Percentiles rank a stretch among this genome's conserved stretches.
These are phyloP conservation scores for Lepidochrysops patricia DNA, from an alignment of 2,888 invertebrate species.

Conservation along the genomic window DNA sequence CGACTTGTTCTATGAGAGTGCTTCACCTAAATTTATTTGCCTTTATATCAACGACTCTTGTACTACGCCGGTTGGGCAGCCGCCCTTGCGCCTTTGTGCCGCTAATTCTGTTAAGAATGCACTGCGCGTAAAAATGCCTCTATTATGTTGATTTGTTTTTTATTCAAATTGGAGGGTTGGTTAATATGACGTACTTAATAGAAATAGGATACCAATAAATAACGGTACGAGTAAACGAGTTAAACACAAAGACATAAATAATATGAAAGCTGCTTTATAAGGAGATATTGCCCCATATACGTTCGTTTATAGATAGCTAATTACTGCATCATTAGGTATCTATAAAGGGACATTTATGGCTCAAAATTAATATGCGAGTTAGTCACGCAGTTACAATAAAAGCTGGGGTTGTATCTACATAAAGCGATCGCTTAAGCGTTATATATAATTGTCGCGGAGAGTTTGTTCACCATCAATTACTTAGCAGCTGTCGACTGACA, in stretches of 20 bases:
- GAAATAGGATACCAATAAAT: not conserved
- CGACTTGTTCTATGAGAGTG: conserved; percentile 62
- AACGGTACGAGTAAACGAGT: not conserved
- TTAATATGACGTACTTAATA: not conserved
- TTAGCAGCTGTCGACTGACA: conserved; percentile 34
- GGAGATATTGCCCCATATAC: not conserved
- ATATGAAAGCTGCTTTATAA: not conserved
- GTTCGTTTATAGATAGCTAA: not conserved
- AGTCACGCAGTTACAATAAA: conserved; percentile 11
- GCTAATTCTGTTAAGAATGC: conserved; percentile 2
- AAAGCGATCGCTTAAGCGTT: conserved; percentile 65
- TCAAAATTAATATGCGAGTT: not conserved
- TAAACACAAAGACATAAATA: not conserved
- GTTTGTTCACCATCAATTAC: conserved; percentile 55
- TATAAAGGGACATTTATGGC: not conserved
- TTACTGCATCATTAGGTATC: not conserved
- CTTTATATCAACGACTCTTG: conserved; percentile 58
- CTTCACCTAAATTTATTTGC: conserved; percentile 68
- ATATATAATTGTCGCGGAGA: conserved; percentile 39
- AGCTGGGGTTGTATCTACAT: conserved; percentile 42
- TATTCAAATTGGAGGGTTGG: not conserved
- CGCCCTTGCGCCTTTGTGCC: conserved; percentile 6
- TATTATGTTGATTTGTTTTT: not conserved
- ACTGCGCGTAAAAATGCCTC: not conserved
- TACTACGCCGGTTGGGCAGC: conserved; percentile 37